Percentiles rank a stretch among this genome's conserved stretches.
Conservation (phyloP, 2,888 invertebrate genomes). For the Chalcis sispes region DNA sequence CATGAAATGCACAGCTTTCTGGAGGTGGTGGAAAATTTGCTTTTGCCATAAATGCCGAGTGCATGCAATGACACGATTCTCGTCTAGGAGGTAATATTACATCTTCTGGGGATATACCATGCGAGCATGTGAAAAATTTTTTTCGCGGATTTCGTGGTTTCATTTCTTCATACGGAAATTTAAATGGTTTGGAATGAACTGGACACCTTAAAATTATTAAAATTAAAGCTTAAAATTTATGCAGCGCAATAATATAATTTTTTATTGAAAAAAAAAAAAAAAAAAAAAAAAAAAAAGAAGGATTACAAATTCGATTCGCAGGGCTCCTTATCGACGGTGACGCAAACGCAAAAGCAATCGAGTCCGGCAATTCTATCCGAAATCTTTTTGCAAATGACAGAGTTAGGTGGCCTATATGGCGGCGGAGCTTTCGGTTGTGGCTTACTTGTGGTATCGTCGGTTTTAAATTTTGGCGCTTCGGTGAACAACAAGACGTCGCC, state of each 20-base stretch:
- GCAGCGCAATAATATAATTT: neutral
- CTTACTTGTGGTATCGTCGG: slow-evolving; percentile 18
- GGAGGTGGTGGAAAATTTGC: neutral
- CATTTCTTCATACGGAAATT: slow-evolving; percentile 60
- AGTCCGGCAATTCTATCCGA: slow-evolving; percentile 25
- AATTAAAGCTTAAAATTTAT: neutral
- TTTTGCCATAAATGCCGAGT: neutral
- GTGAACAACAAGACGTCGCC: slow-evolving; percentile 60
- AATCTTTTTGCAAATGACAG: slow-evolving; percentile 57
- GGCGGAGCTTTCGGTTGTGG: slow-evolving; percentile 59
- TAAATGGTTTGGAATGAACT: slow-evolving; percentile 16
- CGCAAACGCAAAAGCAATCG: slow-evolving; percentile 48
- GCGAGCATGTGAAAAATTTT: slow-evolving; percentile 55
- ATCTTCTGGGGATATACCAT: slow-evolving; percentile 49
- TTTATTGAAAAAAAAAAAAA: neutral
- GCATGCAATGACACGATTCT: neutral
- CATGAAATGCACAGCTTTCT: neutral
- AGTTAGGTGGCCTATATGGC: slow-evolving; percentile 56
- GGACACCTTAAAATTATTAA: slow-evolving; percentile 54
- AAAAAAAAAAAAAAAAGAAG: neutral
- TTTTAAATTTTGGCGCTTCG: slow-evolving; percentile 16
- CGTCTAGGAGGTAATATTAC: slow-evolving; percentile 30
- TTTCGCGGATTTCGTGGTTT: slow-evolving; percentile 52
- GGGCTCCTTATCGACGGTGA: slow-evolving; percentile 1
- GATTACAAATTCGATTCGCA: slow-evolving; percentile 33